A percentile compares a stretch with the other conserved stretches of the same genome.
Conservation (phyloP, 2,888 invertebrate genomes). For the Orchesellides sinensis region DNA sequence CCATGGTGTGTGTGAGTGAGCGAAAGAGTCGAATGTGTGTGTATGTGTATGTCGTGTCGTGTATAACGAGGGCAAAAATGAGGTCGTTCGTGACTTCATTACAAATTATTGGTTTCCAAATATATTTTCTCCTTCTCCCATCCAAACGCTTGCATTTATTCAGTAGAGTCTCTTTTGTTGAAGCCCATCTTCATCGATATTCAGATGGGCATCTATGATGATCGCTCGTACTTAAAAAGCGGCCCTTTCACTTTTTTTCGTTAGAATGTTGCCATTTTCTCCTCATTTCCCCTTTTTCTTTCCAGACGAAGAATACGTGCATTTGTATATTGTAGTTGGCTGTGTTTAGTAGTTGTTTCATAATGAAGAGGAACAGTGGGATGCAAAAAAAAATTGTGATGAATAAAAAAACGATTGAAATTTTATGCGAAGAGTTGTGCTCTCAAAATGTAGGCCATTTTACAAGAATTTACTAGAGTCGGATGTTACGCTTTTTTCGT, state of each 20-base stretch:
- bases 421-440: too few relatives aligned
- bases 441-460: too few relatives aligned
- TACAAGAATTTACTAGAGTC: too few relatives aligned
- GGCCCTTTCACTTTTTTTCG: conserved; percentile 16
- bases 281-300: background rate
- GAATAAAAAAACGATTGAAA: background rate
- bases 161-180: conserved; percentile 31
- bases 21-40: conserved; percentile 25
- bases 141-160: conserved; percentile 19
- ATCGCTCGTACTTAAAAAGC: conserved; percentile 27
- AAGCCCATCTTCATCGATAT: conserved; percentile 49
- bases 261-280: conserved; percentile 25
- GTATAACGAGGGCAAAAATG: conserved; percentile 65
- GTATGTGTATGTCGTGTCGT: conserved; percentile 61
- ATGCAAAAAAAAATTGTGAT: conserved; percentile 5
- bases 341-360: background rate
- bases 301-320: background rate
- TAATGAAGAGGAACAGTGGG: conserved; percentile 1
- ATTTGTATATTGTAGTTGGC: too few relatives aligned
- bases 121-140: conserved; percentile 7
- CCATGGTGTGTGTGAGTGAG: background rate
- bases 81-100: conserved; percentile 65
- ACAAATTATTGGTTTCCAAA: conserved; percentile 44
- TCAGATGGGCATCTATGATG: conserved; percentile 55
- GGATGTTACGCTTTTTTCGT: too few relatives aligned